A percentile compares a stretch with the other conserved stretches of the same genome.
Evolutionary conservation across 2,797 vertebrate species (phyloP).

Genomic region (Pterois miles): DNA sequence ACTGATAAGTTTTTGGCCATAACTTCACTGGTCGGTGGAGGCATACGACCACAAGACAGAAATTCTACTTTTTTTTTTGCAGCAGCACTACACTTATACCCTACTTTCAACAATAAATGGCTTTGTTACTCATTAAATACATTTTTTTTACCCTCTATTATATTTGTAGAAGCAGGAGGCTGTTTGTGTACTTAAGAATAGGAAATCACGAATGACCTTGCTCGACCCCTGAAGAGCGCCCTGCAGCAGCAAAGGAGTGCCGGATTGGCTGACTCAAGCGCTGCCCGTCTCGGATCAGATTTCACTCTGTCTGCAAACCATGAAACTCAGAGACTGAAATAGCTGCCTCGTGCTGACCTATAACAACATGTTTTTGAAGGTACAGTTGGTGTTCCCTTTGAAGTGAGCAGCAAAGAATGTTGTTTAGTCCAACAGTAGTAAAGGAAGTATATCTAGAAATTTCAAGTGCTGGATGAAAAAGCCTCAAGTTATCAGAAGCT

Average conservation of each 20-base stretch:
- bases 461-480: not conserved
- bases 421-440: not conserved
- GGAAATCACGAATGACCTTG: slow-evolving; percentile 55
- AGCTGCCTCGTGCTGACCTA: slow-evolving; percentile 62
- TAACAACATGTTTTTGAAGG: slow-evolving; percentile 48
- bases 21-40: no score
- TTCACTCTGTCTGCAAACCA: slow-evolving; percentile 66
- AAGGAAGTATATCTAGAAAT: not conserved
- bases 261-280: slow-evolving; percentile 62
- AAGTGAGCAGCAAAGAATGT: slow-evolving; percentile 4
- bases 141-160: not conserved
- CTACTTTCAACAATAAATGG: not conserved
- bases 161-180: not conserved
- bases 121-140: not conserved
- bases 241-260: slow-evolving; percentile 32
- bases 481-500: not conserved
- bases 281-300: slow-evolving; percentile 61
- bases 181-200: slow-evolving; percentile 21
- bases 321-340: slow-evolving; percentile 71
- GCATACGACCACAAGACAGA: no score
- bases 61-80: not conserved
- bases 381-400: slow-evolving; percentile 3
- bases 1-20: no score
- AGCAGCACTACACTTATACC: no score
- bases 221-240: slow-evolving; percentile 30